These are phyloP conservation scores for Leucophenga montana DNA, from an alignment of 2,888 invertebrate genomes.

Conservation along the genomic window DNA sequence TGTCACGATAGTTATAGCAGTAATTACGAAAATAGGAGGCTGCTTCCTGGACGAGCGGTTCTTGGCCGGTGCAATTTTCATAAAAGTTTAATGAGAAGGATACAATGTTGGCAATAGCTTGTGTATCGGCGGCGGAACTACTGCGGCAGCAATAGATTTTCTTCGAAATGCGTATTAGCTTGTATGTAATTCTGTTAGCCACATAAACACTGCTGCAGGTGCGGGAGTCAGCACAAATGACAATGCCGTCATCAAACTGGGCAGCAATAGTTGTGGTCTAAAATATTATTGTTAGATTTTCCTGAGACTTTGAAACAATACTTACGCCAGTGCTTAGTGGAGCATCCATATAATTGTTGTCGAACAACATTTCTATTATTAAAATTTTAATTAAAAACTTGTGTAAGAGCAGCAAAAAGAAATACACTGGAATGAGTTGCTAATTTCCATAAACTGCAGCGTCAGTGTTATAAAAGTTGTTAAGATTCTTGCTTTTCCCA, in stretches of 20 bases:
- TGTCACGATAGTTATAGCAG: constrained; percentile 97
- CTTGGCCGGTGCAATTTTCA: constrained; percentile 84
- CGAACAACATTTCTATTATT: constrained; percentile 63
- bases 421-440: constrained; percentile 64
- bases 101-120: constrained; percentile 97
- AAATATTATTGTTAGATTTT: constrained; percentile 38
- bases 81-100: constrained; percentile 91
- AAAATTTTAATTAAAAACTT: constrained; percentile 21
- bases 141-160: constrained; percentile 97
- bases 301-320: constrained; percentile 45
- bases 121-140: constrained; percentile 98
- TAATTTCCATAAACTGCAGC: constrained; percentile 48
- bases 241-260: constrained; percentile 94
- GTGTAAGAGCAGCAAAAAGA: constrained; percentile 37
- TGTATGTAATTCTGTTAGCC: constrained; percentile 96
- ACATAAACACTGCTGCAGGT: constrained; percentile 96
- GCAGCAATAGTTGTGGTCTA: constrained; percentile 97
- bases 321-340: constrained; percentile 88
- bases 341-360: constrained; percentile 80
- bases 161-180: constrained; percentile 94
- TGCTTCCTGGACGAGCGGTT: constrained; percentile 90
- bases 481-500: constrained; percentile 20
- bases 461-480: constrained; percentile 41
- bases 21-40: constrained; percentile 94
- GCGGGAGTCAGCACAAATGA: constrained; percentile 97